Conservation (phyloP, 1,140 invertebrate genomes). For the Penaeus indicus region DNA sequence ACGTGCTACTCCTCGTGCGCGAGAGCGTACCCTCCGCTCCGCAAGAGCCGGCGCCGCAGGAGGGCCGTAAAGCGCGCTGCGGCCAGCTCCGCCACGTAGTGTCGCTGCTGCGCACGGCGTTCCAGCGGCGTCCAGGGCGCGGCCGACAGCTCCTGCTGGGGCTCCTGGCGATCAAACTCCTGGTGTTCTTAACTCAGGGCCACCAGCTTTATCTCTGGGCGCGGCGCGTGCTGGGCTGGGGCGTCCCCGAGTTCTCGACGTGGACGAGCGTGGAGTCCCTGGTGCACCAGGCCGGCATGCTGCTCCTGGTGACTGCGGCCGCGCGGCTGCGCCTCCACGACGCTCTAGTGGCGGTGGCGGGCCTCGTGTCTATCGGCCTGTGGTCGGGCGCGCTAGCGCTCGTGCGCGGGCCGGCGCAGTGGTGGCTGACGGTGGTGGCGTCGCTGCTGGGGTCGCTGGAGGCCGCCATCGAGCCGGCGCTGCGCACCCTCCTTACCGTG, state of each 20-base stretch:
- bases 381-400: constrained; percentile 52
- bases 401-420: constrained; percentile 28
- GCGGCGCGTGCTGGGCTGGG: constrained; percentile 49
- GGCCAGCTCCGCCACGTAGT: constrained; percentile 52
- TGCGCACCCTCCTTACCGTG: constrained; percentile 55
- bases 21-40: constrained; percentile 41
- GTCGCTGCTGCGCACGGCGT: constrained; percentile 39
- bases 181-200: constrained; percentile 52
- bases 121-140: constrained; percentile 29
- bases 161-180: constrained; percentile 40
- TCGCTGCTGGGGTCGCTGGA: constrained; percentile 54
- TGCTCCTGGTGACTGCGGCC: constrained; percentile 44
- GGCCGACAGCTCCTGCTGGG: constrained; percentile 26
- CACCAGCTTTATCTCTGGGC: constrained; percentile 60
- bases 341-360: constrained; percentile 39
- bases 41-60: background rate
- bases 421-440: constrained; percentile 58
- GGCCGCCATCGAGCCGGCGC: constrained; percentile 54
- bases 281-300: constrained; percentile 53
- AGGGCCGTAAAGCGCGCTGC: background rate
- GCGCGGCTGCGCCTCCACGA: constrained; percentile 29
- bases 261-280: constrained; percentile 56
- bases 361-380: constrained; percentile 41
- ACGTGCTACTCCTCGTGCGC: constrained; percentile 44
- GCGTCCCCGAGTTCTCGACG: constrained; percentile 41